A percentile compares a stretch with the other conserved stretches of the same genome.
These are phyloP conservation scores for Gymnosoma rotundatum DNA, from an alignment of 2,888 invertebrate species.

Conservation along the genomic window DNA sequence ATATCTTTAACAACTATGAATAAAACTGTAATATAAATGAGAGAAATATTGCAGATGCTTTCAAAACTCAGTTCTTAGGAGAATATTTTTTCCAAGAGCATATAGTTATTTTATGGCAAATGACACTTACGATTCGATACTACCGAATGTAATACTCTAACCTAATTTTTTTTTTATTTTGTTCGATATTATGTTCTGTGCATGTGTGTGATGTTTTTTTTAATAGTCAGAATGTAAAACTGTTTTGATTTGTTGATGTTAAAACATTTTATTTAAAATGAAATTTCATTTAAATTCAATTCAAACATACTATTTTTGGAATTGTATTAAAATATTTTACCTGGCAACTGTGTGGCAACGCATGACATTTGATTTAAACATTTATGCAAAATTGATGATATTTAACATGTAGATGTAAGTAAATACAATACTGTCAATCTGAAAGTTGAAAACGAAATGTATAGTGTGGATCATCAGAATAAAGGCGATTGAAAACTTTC, in stretches of 20 bases:
- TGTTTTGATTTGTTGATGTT: conserved; percentile 30
- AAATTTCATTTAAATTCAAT: conserved; percentile 52
- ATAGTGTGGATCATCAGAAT: background rate
- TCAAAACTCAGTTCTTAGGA: too few species aligned
- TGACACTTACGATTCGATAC: too few species aligned
- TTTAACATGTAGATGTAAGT: too few species aligned
- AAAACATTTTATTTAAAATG: conserved; percentile 27
- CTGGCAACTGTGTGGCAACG: conserved; percentile 29
- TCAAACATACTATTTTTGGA: background rate
- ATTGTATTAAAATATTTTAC: conserved; percentile 30
- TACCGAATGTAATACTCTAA: too few species aligned
- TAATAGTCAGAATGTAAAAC: background rate
- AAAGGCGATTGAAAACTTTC: background rate
- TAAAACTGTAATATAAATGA: too few species aligned
- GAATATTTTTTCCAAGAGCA: too few species aligned
- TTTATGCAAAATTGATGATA: conserved; percentile 22
- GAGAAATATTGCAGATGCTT: too few species aligned
- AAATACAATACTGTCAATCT: conserved; percentile 14
- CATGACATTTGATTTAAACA: conserved; percentile 35
- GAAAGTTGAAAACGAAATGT: conserved; percentile 4
- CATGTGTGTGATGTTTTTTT: background rate
- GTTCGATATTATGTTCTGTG: background rate
- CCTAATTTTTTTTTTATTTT: too few species aligned
- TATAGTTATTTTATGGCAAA: too few species aligned
- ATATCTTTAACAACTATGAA: too few species aligned